Evolutionary conservation across 1,140 invertebrate genomes (phyloP).

Genomic region (Pogonognathellus flavescens): DNA sequence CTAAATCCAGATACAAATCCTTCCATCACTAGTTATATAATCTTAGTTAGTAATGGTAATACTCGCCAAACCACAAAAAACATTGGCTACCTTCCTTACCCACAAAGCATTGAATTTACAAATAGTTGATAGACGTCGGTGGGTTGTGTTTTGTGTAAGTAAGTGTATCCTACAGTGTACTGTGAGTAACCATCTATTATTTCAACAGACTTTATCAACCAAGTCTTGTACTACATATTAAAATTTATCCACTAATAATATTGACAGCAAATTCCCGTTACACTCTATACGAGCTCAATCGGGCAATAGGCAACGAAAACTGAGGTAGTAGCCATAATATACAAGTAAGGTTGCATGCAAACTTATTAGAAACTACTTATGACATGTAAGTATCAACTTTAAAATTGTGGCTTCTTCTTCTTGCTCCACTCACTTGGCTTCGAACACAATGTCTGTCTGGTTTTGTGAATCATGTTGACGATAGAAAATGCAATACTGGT

Average conservation of each 20-base stretch:
- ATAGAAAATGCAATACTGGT: constrained; percentile 39
- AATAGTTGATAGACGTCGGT: not conserved
- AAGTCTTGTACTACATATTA: constrained; percentile 17
- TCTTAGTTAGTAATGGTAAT: too few relatives aligned
- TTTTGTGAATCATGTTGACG: not conserved
- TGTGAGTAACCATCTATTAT: not conserved
- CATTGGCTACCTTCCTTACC: constrained; percentile 35
- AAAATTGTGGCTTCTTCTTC: not conserved
- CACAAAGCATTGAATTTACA: constrained; percentile 26
- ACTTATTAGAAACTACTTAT: constrained; percentile 35
- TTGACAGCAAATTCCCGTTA: constrained; percentile 41
- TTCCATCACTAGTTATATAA: not conserved
- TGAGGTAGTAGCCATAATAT: not conserved
- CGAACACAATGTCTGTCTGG: not conserved
- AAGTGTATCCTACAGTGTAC: not conserved
- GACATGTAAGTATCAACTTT: not conserved
- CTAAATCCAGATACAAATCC: not conserved
- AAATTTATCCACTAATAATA: constrained; percentile 20
- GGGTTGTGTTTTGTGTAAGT: too few relatives aligned
- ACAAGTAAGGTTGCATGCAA: constrained; percentile 35
- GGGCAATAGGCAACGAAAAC: constrained; percentile 35
- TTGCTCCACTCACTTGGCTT: not conserved
- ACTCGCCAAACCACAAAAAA: constrained; percentile 47
- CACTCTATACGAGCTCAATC: constrained; percentile 1
- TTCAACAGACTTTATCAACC: constrained; percentile 18